Base-by-base conservation (phyloP, 2,888 invertebrate genomes). In the Acrobasis consociella region DNA sequence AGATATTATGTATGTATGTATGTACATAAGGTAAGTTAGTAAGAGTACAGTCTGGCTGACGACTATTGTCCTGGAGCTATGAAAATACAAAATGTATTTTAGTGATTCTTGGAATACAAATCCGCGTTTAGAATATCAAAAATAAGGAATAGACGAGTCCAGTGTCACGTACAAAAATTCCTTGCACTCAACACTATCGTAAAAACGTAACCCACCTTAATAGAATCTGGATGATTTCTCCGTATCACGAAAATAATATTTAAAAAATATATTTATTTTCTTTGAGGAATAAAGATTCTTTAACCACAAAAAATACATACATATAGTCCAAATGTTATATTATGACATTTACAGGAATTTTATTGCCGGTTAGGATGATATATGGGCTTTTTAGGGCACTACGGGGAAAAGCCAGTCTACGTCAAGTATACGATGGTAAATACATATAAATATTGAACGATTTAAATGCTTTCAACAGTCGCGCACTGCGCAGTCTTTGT, bases 281-380 rank as follows among this genome's bases (percentile, higher is more conserved):
- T n/a, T n/a, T n/a, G n/a, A n/a, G n/a, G n/a, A n/a, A n/a, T n/a
- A n/a, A n/a, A n/a, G n/a, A n/a, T n/a, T n/a, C n/a, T n/a, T n/a
- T n/a, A n/a, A n/a, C n/a, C n/a, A n/a, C n/a, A n/a, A n/a, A n/a
- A n/a, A n/a, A n/a, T n/a, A n/a, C n/a, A n/a, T n/a, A n/a, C n/a
- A n/a, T 65, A 64, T 58, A 51, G 51, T 22, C 42, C 39, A 38
- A 55, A 62, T 39, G 53, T 50, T 9, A 60, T 60, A 50, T 64
- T 64, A 49, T 56, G 63, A 63, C 65, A 50, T 63, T 65, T 64
- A 66, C 67, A 61, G 53, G 64, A 62, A 50, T 64, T 65, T 64
- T 67, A 65, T 64, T 50, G 46, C 31, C 31, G 9, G 39, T 61
- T 39, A 53, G 39, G 52, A 61, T 53, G 61, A 61, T 61, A 15